These are phyloP conservation scores for Psittacula cyanocephala DNA, from an alignment of 2,113 vertebrate species.

Conservation along the genomic window DNA sequence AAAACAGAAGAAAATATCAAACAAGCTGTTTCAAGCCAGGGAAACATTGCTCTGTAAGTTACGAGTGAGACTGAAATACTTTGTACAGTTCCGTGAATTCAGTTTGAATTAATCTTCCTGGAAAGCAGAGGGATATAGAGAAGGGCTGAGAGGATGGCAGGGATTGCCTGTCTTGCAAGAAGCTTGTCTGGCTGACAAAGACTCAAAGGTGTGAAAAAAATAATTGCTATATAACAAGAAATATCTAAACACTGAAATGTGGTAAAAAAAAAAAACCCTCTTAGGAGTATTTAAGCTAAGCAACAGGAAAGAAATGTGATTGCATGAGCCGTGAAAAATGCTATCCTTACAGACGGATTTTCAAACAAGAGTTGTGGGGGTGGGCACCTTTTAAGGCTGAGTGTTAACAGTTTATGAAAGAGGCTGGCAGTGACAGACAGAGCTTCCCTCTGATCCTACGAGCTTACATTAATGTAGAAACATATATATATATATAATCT, in stretches of 20 bases:
- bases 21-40: background rate
- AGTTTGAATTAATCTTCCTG: background rate
- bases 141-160: background rate
- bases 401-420: fast-evolving
- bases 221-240: background rate
- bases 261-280: fast-evolving
- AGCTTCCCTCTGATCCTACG: fast-evolving
- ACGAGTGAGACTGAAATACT: background rate
- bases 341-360: background rate
- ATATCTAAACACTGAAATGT: background rate
- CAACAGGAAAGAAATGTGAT: fast-evolving
- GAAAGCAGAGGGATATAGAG: background rate
- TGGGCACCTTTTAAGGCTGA: background rate
- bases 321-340: background rate
- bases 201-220: background rate
- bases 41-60: background rate
- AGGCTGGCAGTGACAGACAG: background rate
- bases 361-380: fast-evolving
- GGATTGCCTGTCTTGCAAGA: background rate
- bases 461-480: background rate
- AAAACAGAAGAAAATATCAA: background rate
- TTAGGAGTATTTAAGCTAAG: background rate
- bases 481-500: fast-evolving
- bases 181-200: background rate
- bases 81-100: background rate